Evolutionary conservation across 2,888 invertebrate genomes (phyloP).

Genomic region (Cephus rjabovi): DNA sequence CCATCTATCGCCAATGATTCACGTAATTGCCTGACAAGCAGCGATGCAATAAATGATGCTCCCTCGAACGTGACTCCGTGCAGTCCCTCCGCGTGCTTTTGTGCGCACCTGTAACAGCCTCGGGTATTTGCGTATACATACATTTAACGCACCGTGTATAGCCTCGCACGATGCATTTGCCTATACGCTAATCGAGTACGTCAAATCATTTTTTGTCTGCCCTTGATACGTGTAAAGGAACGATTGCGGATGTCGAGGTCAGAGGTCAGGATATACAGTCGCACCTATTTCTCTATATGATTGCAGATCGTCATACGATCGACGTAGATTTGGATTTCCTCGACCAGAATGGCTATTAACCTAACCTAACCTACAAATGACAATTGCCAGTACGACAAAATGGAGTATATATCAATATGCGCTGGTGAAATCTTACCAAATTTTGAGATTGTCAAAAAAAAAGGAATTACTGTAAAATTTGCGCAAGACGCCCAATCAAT

Average conservation of each 20-base stretch:
- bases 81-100: not conserved
- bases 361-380: not conserved
- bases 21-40: constrained; percentile 16
- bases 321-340: not conserved
- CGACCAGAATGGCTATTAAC: not conserved
- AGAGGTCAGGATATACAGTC: constrained; percentile 8
- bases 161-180: constrained; percentile 17
- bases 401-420: not conserved
- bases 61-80: not conserved
- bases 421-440: not conserved
- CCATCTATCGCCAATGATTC: constrained; percentile 20
- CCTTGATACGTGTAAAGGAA: constrained; percentile 6
- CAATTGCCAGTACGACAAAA: not conserved
- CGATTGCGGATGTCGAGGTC: constrained; percentile 19
- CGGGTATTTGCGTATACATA: not conserved
- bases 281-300: not conserved
- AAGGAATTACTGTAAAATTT: not conserved
- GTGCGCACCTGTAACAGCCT: not conserved
- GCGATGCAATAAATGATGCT: constrained; percentile 21
- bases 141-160: constrained; percentile 7
- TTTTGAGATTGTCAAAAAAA: not conserved
- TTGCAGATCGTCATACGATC: not conserved
- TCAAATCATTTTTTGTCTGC: constrained; percentile 10
- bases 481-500: not conserved
- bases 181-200: not conserved